Conservation (phyloP, 2,888 invertebrate species). For the Spialia ferax region DNA sequence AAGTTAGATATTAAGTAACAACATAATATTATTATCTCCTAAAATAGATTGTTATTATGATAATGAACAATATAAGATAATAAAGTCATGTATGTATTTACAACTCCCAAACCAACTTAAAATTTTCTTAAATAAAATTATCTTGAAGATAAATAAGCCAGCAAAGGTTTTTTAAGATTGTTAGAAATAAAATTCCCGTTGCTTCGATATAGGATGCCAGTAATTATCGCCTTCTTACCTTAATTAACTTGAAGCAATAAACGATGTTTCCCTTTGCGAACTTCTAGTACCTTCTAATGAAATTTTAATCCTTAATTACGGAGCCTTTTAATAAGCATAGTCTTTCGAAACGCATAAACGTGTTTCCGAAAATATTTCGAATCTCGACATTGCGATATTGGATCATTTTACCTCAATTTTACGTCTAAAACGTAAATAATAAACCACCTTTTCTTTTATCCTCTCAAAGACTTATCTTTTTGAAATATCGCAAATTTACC, state of each 20-base stretch:
- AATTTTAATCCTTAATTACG: background rate
- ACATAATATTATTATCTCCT: background rate
- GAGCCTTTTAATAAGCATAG: background rate
- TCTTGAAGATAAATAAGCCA: no score
- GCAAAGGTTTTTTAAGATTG: background rate
- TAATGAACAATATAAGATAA: no score
- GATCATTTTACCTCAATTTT: background rate
- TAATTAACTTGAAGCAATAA: background rate
- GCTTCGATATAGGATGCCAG: background rate
- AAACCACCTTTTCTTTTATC: no score
- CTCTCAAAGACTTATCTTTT: no score
- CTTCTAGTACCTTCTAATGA: background rate
- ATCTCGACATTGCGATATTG: background rate
- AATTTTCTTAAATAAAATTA: no score
- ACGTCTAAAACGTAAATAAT: no score
- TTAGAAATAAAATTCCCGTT: background rate
- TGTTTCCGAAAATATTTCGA: background rate
- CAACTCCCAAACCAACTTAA: no score
- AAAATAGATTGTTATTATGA: background rate
- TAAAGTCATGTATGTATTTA: no score
- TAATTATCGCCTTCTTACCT: background rate
- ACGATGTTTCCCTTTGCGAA: background rate
- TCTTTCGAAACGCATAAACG: no score
- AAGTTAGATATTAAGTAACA: no score
- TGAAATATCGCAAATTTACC: no score